Evolutionary conservation across 2,888 invertebrate genomes (phyloP).

Genomic region (Eudemis profundana): DNA sequence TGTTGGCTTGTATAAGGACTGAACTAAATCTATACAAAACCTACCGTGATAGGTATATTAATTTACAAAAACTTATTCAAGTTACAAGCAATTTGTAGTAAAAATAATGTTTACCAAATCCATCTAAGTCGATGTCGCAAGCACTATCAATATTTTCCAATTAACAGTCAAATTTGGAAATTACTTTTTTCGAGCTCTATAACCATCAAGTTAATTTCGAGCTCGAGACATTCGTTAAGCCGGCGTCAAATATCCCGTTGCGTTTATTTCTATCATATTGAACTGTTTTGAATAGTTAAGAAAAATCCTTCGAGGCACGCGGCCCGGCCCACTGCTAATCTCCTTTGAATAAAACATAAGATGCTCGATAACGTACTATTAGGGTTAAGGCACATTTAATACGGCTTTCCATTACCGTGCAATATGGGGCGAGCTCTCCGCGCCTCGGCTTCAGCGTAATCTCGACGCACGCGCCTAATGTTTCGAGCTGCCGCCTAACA

Average conservation of each 20-base stretch:
- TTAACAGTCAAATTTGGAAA: slow-evolving; percentile 27
- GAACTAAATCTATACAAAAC: too few relatives aligned
- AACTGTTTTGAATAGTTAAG: slow-evolving; percentile 66
- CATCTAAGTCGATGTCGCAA: not conserved
- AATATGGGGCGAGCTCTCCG: slow-evolving; percentile 59
- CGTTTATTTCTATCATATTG: slow-evolving; percentile 57
- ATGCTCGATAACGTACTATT: slow-evolving; percentile 79
- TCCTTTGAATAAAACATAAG: slow-evolving; percentile 83
- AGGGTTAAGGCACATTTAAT: slow-evolving; percentile 78
- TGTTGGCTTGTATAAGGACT: not conserved
- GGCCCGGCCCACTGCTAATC: slow-evolving; percentile 70
- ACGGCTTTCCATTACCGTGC: slow-evolving; percentile 73
- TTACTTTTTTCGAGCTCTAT: slow-evolving; percentile 6
- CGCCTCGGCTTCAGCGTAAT: slow-evolving; percentile 59
- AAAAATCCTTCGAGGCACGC: slow-evolving; percentile 70
- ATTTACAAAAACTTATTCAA: too few relatives aligned
- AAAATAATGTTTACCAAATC: not conserved
- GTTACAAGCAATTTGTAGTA: not conserved
- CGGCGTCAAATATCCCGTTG: slow-evolving; percentile 51
- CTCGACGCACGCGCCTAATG: slow-evolving; percentile 65
- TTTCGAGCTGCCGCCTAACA: slow-evolving; percentile 60
- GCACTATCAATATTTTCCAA: not conserved
- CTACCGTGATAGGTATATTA: too few relatives aligned
- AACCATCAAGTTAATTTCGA: slow-evolving; percentile 15
- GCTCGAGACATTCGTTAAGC: not conserved